phyloP scores from a whole-genome alignment of 1,140 invertebrate species.

The Liolophura sinensis region DNA sequence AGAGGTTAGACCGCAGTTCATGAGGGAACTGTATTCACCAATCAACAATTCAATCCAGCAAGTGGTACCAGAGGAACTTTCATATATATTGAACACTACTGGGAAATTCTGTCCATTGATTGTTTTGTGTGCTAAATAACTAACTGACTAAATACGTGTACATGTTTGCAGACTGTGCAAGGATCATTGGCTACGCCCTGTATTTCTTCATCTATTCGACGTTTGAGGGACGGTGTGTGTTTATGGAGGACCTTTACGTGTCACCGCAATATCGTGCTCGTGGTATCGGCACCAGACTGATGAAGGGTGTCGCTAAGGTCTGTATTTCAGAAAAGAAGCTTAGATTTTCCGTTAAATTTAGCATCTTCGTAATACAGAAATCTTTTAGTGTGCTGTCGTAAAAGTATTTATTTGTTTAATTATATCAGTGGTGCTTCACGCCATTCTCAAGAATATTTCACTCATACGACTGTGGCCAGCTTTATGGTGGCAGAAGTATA shows the following conservation, averaged over 20 bases:
- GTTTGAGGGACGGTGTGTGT: slow-evolving; percentile 39
- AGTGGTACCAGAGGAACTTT: background rate
- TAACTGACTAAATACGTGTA: background rate
- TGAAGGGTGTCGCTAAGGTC: slow-evolving; percentile 74
- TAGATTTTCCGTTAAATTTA: too few relatives aligned
- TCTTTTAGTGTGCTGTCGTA: too few relatives aligned
- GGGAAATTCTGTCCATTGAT: background rate
- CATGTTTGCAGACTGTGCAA: background rate
- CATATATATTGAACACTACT: too few relatives aligned
- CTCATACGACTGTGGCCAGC: too few relatives aligned
- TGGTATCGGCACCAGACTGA: slow-evolving; percentile 73
- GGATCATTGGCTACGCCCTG: slow-evolving; percentile 33
- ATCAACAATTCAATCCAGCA: too few relatives aligned
- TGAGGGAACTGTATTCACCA: too few relatives aligned
- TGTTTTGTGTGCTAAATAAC: background rate
- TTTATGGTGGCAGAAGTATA: too few relatives aligned
- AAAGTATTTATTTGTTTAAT: too few relatives aligned
- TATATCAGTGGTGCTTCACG: too few relatives aligned
- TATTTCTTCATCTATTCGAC: slow-evolving; percentile 47
- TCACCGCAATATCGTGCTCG: slow-evolving; percentile 65
- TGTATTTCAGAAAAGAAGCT: background rate
- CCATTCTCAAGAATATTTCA: too few relatives aligned
- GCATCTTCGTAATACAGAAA: too few relatives aligned
- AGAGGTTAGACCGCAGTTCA: too few relatives aligned
- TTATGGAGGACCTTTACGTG: slow-evolving; percentile 80